Conservation (phyloP, 2,113 vertebrate genomes). For the Empidonax alnorum region DNA sequence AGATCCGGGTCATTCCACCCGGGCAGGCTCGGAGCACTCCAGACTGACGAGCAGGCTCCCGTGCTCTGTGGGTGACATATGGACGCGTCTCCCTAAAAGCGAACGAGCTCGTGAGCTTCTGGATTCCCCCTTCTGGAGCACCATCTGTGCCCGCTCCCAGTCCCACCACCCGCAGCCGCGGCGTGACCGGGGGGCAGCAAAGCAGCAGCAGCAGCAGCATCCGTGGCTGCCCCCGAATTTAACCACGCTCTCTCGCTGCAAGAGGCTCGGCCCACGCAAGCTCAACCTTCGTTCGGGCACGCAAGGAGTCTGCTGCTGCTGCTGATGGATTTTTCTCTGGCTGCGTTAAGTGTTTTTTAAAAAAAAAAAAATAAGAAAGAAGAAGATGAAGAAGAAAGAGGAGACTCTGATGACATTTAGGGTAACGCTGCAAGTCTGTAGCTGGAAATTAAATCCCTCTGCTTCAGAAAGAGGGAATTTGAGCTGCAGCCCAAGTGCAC, state of each 20-base stretch:
- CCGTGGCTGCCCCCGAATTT: background rate
- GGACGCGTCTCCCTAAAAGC: background rate
- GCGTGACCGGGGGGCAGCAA: background rate
- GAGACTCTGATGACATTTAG: background rate
- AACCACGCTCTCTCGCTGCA: rapidly evolving
- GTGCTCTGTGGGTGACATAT: background rate
- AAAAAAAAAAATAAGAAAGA: background rate
- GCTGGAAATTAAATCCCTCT: background rate
- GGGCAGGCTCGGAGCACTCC: background rate
- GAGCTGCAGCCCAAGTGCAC: background rate
- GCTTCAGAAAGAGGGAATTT: background rate
- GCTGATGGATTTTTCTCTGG: constrained; percentile 13
- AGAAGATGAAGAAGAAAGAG: background rate
- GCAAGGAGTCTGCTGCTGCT: background rate
- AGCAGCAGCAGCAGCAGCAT: background rate
- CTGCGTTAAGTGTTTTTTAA: background rate
- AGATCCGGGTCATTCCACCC: background rate
- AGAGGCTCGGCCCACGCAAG: background rate
- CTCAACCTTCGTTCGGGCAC: background rate
- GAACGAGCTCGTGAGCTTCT: background rate
- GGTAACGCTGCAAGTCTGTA: background rate
- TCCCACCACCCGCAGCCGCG: background rate
- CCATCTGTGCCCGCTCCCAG: background rate
- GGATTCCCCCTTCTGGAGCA: constrained; percentile 48
- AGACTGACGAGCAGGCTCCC: background rate